phyloP scores from a whole-genome alignment of 2,888 invertebrate species.

The Microctonus brassicae region DNA sequence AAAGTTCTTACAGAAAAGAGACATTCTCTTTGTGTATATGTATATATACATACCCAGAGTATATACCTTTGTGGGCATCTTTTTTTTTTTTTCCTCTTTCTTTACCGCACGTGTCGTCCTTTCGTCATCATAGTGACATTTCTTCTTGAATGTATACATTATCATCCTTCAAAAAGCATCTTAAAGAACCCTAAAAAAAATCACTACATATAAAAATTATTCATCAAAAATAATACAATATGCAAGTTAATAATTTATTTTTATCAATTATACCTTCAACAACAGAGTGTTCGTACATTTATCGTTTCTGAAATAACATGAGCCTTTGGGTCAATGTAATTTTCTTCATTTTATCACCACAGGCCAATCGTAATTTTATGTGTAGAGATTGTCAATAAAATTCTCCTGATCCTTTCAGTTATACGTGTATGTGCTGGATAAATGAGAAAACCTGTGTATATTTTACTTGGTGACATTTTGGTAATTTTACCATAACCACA shows the following conservation, averaged over 20 bases:
- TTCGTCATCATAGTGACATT: constrained; percentile 13
- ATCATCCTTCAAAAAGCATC: constrained; percentile 1
- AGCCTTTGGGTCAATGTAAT: constrained; percentile 55
- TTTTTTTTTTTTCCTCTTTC: not conserved
- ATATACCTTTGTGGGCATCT: too few relatives aligned
- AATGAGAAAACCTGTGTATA: not conserved
- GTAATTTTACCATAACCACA: not conserved
- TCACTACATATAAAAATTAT: not conserved
- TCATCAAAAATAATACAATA: not conserved
- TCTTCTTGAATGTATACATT: not conserved
- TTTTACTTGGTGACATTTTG: not conserved
- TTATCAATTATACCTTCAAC: not conserved
- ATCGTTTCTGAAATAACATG: constrained; percentile 20
- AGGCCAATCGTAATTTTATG: constrained; percentile 58
- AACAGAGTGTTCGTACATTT: not conserved
- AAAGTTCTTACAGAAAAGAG: not conserved
- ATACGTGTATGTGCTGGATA: constrained; percentile 2
- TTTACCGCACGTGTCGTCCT: constrained; percentile 6
- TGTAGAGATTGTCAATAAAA: constrained; percentile 48
- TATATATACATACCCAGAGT: not conserved
- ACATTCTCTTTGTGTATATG: constrained; percentile 9
- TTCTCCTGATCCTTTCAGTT: constrained; percentile 39
- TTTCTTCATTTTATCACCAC: constrained; percentile 60
- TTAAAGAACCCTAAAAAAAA: not conserved
- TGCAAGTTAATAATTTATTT: constrained; percentile 5